phyloP scores from a whole-genome alignment of 2,797 vertebrate genomes.

The Peromyscus aztecus region DNA sequence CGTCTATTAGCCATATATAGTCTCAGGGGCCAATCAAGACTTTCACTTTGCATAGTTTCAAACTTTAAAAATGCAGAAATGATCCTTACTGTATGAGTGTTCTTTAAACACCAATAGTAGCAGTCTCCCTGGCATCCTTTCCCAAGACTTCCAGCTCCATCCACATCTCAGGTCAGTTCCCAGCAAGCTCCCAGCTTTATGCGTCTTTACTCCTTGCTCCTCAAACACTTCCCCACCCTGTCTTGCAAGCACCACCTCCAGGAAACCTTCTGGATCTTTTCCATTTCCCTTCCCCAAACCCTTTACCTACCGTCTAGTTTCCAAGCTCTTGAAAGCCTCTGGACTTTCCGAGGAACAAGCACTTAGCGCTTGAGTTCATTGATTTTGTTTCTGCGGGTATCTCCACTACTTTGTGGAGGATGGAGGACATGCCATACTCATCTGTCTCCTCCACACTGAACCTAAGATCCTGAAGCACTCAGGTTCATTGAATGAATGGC shows the following conservation, averaged over 20 bases:
- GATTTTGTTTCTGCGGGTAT: neutral
- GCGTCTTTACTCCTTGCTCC: neutral
- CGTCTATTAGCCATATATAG: neutral
- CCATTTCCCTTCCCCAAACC: neutral
- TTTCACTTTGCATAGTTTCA: slow-evolving; percentile 3
- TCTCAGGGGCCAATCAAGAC: neutral
- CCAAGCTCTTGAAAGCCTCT: neutral
- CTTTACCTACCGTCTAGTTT: neutral
- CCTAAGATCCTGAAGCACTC: neutral
- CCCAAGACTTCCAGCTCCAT: neutral
- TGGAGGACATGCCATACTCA: neutral
- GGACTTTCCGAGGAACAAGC: neutral
- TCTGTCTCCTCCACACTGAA: neutral
- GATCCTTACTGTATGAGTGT: neutral
- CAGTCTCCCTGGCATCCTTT: neutral
- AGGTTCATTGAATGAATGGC: neutral
- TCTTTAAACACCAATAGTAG: neutral
- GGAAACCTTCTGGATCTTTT: neutral
- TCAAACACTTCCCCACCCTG: neutral
- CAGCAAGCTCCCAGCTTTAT: neutral
- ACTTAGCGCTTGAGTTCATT: neutral
- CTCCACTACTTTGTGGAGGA: neutral
- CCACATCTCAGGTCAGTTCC: neutral
- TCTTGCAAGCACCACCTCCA: slow-evolving; percentile 15
- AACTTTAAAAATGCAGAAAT: neutral